Evolutionary conservation across 2,797 vertebrate species (phyloP), one percentile per base, ranked within the genome.

Genomic region (Lagocephalus sceleratus): DNA sequence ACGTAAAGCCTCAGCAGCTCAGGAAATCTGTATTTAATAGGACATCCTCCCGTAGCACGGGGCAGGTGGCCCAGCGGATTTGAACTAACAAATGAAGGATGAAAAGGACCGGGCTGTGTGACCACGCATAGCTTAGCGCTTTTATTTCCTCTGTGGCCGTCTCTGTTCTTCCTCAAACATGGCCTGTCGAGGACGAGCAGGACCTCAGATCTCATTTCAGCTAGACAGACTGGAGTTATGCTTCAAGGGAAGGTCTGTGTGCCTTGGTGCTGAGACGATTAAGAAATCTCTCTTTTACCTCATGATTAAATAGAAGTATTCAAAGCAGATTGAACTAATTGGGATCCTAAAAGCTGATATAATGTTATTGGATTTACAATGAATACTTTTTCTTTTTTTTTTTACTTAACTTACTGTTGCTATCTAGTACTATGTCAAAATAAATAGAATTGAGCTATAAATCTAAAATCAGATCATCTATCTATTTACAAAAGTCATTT

Each of bases 41-140:
- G 54, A 70, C 4, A 53, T 17, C 49, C 56, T 55, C 44, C 16
- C 19, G 53, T 40, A 68, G 53, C 54, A 25, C 35, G 6, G 53
- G 25, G 59, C 70, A 63, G 63, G 60, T 71, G 78, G 55, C 32
- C 20, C 39, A 54, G 66, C 39, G 71, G 60, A 55, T 20, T 44
- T 42, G 16, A 19, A 19, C 40, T 42, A n/a, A 42, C 40, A 78
- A 81, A 77, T 48, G 67, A 26, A 47, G 47, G 23, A 40, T 53
- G 52, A 38, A 45, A 46, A 51, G 71, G 63, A 40, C 38, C 25
- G 46, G 22, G 12, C 20, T 50, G 35, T 82, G 59, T 88, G 87
- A 79, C 66, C 46, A 11, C 53, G 83, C 90, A 90, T 88, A 76
- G 26, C 72, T 90, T 81, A 83, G 47, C 26, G 65, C 29, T 65